These are phyloP conservation scores for Poeciliopsis infans DNA, from an alignment of 2,797 vertebrate species.

Conservation along the genomic window DNA sequence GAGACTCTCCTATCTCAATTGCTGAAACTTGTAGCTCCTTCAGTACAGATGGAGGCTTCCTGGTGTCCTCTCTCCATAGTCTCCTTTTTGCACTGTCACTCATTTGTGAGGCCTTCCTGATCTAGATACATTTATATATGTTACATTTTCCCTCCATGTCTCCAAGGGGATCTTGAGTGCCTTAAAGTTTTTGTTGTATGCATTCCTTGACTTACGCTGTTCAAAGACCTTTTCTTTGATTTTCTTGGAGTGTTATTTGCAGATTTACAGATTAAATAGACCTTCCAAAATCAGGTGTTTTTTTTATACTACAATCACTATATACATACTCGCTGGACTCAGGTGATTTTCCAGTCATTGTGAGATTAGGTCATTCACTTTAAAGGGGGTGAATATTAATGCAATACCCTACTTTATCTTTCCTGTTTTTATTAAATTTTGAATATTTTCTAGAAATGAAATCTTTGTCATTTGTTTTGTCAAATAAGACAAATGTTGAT, in stretches of 20 bases:
- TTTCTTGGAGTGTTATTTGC: background rate
- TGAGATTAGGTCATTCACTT: no score
- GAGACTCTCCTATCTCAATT: background rate
- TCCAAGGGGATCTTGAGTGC: background rate
- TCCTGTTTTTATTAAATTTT: background rate
- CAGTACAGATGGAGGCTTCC: background rate
- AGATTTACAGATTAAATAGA: background rate
- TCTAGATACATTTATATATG: background rate
- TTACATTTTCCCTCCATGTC: background rate
- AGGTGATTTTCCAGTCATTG: background rate
- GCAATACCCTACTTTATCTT: background rate
- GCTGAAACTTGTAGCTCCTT: background rate
- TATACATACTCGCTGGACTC: background rate
- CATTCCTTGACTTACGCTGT: background rate
- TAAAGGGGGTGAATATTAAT: no score
- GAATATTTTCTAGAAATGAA: background rate
- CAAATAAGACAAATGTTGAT: background rate
- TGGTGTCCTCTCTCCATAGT: background rate
- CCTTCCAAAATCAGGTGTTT: background rate
- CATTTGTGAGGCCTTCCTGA: background rate
- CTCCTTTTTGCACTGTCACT: background rate
- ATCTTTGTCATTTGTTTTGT: background rate
- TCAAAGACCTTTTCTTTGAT: background rate
- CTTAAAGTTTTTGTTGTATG: background rate
- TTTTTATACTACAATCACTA: background rate